Evolutionary conservation across 2,113 vertebrate species (phyloP), one percentile per base, ranked within the genome.

Genomic region (Mesoclemmys tuberculata): DNA sequence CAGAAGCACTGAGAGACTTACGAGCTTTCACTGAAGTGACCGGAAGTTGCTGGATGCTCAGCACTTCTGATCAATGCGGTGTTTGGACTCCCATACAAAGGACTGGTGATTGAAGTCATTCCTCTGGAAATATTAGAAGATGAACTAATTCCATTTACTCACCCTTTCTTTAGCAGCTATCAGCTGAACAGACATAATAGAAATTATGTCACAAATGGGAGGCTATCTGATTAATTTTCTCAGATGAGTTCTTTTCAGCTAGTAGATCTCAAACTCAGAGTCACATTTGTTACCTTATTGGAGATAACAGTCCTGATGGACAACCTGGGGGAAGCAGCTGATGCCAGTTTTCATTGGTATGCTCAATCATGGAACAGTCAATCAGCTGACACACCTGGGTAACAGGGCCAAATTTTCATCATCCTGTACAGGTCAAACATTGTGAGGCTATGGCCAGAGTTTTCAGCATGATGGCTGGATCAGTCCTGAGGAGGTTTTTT

Each of bases 1-100:
- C 78, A 80, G 26, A 82, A 3, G 0, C 1, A 21, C 5, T n/a
- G 82, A 44, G n/a, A 8, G n/a, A 71, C n/a, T 31, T 61, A 31
- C 58, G 14, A 61, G 29, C 58, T 71, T 64, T 68, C 35, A n/a
- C 31, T n/a, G 64, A 68, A 68, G 64, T 68, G 64, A 68, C 64
- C 38, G 35, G 64, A 31, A 38, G 35, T 8, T 75, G 12, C 38
- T 27, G 71, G 46, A 27, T 75, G 22, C 41, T 75, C 22, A 44
- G 41, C 12, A 14, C 26, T 74, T 78, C 46, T 90, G 52, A 0
- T 52, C 35, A 3, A 2, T 75, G 38, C 21, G 46, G 5, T 1
- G 0, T 46, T 38, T 24, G 12, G 44, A 80, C 75, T 38, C 29
- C 2, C 0, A 2, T 1, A 0, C 3, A 31, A 35, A 44, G 79